Base-by-base conservation (phyloP, 2,888 invertebrate genomes). In the Apodemia duryi region DNA sequence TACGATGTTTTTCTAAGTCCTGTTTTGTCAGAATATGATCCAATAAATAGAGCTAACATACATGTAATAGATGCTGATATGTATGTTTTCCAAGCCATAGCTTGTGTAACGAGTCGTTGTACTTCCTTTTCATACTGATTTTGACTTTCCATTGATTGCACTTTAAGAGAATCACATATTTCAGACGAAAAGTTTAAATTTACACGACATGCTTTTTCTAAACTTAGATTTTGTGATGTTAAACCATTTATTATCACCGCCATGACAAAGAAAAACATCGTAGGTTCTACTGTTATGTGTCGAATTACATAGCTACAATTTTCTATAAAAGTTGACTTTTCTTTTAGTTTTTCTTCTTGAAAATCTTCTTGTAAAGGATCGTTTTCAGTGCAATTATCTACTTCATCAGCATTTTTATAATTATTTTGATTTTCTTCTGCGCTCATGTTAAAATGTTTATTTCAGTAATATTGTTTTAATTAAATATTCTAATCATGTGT, bases 191-290 rank as follows among this genome's bases (percentile, higher is more conserved):
- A 96, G 29, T 92, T 94, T 67, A 97, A 87, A 79, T 97, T 97
- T 0, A 97, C 96, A 28, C 96, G 88, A 77, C 97, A 97, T 0
- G 97, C 97, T 80, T 97, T 97, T 79, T 97, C 97, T 71, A 97
- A 88, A 78, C 94, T 95, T 10, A 97, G 85, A 83, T 97, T 97
- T 80, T 96, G 96, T 5, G 96, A 95, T 35, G 96, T 95, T 66
- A 96, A 77, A 61, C 94, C 92, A 0, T 94, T 93, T 21, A 94
- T 73, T 29, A 94, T 80, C 0, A 70, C 68, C 0, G 80, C 65
- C 29, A 83, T 29, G 0, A 88, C 67, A 49, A 85, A 86, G 4
- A 46, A 88, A 13, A 0, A 82, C 46, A 46, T 46, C 1, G 46
- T 46, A 2, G 46, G 46, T 46, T 46, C 46, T 46, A 46, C 46